Conservation (phyloP, 2,797 vertebrate genomes). For the Crenuchus spilurus region DNA sequence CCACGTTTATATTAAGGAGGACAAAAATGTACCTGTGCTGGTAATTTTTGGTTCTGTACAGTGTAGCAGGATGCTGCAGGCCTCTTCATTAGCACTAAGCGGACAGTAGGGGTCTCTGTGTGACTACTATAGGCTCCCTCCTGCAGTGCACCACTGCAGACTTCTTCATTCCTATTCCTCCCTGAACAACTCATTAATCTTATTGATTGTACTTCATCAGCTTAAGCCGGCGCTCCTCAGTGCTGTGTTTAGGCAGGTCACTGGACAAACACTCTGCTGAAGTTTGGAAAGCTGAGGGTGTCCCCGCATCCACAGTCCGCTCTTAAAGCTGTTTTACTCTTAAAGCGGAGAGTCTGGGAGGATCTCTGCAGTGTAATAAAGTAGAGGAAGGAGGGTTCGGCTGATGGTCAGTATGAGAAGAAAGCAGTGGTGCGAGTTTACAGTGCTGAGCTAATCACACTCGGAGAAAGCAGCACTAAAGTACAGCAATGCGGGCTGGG, state of each 20-base stretch:
- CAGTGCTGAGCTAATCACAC: not conserved
- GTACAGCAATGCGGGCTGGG: constrained; percentile 3
- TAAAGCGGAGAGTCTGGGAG: not conserved
- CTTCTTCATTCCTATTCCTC: constrained; percentile 47
- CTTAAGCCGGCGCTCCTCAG: constrained; percentile 50
- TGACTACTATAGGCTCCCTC: constrained; percentile 33
- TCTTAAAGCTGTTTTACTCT: constrained; percentile 13
- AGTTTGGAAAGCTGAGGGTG: constrained; percentile 34
- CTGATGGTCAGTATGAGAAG: not conserved
- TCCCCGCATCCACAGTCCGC: constrained; percentile 12
- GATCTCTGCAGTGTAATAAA: constrained; percentile 47
- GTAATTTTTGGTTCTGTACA: not conserved
- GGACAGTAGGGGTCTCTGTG: constrained; percentile 58
- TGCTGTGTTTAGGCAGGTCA: constrained; percentile 51
- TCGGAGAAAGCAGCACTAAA: not conserved
- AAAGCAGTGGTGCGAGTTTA: constrained; percentile 5
- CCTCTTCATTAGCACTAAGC: not conserved
- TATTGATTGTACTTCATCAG: constrained; percentile 56
- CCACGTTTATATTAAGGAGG: too few species aligned
- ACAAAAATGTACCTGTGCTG: too few species aligned
- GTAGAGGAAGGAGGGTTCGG: not conserved
- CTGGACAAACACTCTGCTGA: constrained; percentile 38
- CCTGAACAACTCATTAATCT: constrained; percentile 57
- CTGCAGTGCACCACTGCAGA: constrained; percentile 60
- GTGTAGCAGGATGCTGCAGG: not conserved